phyloP scores from a whole-genome alignment of 2,888 invertebrate genomes.

The Bursaphelenchus okinawaensis region DNA sequence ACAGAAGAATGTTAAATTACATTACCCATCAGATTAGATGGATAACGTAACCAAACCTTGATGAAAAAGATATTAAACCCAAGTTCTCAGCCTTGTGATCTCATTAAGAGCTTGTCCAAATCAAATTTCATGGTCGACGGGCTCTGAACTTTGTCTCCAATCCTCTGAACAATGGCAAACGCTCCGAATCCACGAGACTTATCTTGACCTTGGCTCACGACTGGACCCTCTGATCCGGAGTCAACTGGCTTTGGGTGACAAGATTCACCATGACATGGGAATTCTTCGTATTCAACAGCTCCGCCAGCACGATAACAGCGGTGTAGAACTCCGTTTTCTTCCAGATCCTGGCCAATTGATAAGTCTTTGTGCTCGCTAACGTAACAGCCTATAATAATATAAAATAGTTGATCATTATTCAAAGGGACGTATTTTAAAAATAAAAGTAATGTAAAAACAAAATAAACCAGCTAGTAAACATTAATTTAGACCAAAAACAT shows the following conservation, averaged over 20 bases:
- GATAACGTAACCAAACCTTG: no score
- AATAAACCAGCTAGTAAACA: no score
- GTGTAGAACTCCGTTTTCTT: conserved; percentile 27
- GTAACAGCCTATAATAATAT: conserved; percentile 28
- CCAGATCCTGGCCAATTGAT: conserved; percentile 31
- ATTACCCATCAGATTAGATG: no score
- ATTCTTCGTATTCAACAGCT: conserved; percentile 22
- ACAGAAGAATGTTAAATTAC: no score
- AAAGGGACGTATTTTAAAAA: no score
- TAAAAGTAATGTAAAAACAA: no score
- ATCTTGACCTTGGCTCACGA: conserved; percentile 28
- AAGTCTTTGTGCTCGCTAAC: conserved; percentile 27
- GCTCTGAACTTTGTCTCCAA: conserved; percentile 10
- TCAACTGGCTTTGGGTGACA: conserved; percentile 31
- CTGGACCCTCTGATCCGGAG: conserved; percentile 23
- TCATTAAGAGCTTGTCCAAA: conserved; percentile 26
- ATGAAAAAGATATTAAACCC: no score
- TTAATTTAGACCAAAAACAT: no score
- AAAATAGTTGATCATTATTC: no score
- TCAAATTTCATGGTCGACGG: conserved; percentile 27
- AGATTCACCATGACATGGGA: conserved; percentile 22
- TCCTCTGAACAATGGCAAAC: conserved; percentile 25
- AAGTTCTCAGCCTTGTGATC: conserved; percentile 15
- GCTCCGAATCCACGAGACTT: conserved; percentile 29
- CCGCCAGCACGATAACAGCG: conserved; percentile 33